These are phyloP conservation scores for Andrena bicolor DNA, from an alignment of 2,888 invertebrate genomes.

Conservation along the genomic window DNA sequence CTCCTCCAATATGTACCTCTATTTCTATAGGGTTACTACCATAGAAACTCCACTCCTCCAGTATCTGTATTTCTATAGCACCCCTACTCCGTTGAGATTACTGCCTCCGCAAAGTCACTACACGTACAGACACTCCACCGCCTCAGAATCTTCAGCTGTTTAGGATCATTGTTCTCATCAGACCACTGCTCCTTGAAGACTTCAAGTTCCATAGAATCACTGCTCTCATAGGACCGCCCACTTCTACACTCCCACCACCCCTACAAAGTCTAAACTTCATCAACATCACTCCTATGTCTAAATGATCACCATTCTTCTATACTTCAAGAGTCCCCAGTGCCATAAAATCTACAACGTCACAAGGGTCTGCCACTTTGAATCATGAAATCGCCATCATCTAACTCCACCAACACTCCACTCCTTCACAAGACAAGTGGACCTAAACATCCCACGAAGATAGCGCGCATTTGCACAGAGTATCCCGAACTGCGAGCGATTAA, in stretches of 20 bases:
- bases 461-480: slow-evolving; percentile 44
- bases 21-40: too few relatives aligned
- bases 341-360: background rate
- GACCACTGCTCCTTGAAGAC: too few relatives aligned
- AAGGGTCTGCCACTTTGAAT: background rate
- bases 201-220: too few relatives aligned
- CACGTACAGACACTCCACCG: background rate
- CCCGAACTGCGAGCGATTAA: slow-evolving; percentile 14
- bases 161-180: too few relatives aligned
- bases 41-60: too few relatives aligned
- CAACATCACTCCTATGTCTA: background rate
- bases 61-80: too few relatives aligned
- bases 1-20: too few relatives aligned
- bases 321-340: background rate
- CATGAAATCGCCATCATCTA: slow-evolving; percentile 1
- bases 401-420: slow-evolving; percentile 18
- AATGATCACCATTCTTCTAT: background rate
- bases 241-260: too few relatives aligned
- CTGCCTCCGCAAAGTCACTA: too few relatives aligned
- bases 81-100: too few relatives aligned
- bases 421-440: slow-evolving; percentile 29
- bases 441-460: slow-evolving; percentile 16
- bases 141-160: background rate
- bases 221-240: too few relatives aligned
- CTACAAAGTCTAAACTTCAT: background rate